Percentiles rank a stretch among this genome's conserved stretches.
Conservation (phyloP, 2,113 vertebrate genomes). For the Hypocryptadius cinnamomeus region DNA sequence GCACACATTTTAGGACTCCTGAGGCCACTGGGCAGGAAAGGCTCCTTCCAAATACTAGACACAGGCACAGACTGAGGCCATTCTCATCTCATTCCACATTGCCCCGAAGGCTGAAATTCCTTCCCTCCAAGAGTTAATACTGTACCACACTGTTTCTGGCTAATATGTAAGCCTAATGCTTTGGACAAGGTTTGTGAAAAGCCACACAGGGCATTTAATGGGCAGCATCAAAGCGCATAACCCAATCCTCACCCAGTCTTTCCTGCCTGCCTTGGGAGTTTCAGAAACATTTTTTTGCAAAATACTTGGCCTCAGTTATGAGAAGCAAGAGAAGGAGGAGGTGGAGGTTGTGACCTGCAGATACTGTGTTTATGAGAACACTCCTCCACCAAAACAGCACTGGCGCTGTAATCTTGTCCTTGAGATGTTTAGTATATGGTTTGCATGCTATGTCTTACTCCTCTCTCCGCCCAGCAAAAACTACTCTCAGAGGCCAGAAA, state of each 20-base stretch:
- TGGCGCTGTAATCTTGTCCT: neutral
- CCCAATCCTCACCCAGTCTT: neutral
- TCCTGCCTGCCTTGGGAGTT: neutral
- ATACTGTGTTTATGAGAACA: slow-evolving; percentile 24
- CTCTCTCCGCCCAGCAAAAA: neutral
- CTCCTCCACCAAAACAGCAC: neutral
- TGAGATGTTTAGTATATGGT: neutral
- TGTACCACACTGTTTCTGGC: neutral
- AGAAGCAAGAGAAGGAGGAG: slow-evolving; percentile 20
- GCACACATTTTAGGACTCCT: neutral
- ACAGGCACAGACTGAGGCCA: rapidly evolving
- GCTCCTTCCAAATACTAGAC: neutral
- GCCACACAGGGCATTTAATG: neutral
- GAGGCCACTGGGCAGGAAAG: neutral
- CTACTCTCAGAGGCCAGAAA: neutral
- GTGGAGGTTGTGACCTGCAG: slow-evolving; percentile 30
- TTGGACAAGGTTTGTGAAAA: neutral
- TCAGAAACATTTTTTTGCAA: neutral
- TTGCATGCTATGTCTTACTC: neutral
- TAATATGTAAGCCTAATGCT: neutral
- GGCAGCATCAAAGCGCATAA: neutral
- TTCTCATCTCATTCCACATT: neutral
- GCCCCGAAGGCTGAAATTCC: neutral
- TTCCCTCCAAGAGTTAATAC: neutral
- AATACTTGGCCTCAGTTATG: slow-evolving; percentile 3